phyloP scores from a whole-genome alignment of 2,797 vertebrate genomes.

The Vultur gryphus region DNA sequence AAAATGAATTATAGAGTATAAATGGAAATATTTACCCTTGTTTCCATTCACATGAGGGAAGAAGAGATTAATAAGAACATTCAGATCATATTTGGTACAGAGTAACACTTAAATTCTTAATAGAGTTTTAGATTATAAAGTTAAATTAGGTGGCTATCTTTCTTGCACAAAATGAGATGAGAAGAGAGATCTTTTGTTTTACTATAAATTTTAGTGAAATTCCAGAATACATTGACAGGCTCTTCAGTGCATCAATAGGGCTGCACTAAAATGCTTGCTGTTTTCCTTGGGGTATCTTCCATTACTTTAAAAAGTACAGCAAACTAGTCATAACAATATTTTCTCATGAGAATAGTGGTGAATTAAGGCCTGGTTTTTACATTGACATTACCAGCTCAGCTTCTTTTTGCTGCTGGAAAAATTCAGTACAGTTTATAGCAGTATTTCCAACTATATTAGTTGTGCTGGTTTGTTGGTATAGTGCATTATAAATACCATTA shows the following conservation, averaged over 20 bases:
- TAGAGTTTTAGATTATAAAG: not conserved
- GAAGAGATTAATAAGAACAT: not conserved
- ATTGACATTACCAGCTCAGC: slow-evolving; percentile 42
- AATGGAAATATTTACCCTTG: not conserved
- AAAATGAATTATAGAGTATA: not conserved
- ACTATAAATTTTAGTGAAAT: slow-evolving; percentile 43
- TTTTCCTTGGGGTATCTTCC: slow-evolving; percentile 49
- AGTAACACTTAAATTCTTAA: not conserved
- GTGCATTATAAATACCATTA: not conserved
- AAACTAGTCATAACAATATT: slow-evolving; percentile 49
- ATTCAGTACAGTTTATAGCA: not conserved
- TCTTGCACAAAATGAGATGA: not conserved
- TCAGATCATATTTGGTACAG: not conserved
- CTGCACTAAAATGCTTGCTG: slow-evolving; percentile 37
- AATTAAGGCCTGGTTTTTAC: slow-evolving; percentile 59
- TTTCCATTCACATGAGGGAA: not conserved
- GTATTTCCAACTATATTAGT: not conserved
- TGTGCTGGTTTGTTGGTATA: slow-evolving; percentile 29
- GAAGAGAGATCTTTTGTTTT: slow-evolving; percentile 21
- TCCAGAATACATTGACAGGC: not conserved
- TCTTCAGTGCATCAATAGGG: slow-evolving; percentile 37
- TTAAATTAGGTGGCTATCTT: not conserved
- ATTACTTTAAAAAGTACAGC: slow-evolving; percentile 42
- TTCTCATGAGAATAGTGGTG: slow-evolving; percentile 36
- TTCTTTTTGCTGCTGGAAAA: slow-evolving; percentile 55